These are phyloP conservation scores for Cyanistes caeruleus DNA, from an alignment of 2,113 vertebrate species.

Conservation along the genomic window DNA sequence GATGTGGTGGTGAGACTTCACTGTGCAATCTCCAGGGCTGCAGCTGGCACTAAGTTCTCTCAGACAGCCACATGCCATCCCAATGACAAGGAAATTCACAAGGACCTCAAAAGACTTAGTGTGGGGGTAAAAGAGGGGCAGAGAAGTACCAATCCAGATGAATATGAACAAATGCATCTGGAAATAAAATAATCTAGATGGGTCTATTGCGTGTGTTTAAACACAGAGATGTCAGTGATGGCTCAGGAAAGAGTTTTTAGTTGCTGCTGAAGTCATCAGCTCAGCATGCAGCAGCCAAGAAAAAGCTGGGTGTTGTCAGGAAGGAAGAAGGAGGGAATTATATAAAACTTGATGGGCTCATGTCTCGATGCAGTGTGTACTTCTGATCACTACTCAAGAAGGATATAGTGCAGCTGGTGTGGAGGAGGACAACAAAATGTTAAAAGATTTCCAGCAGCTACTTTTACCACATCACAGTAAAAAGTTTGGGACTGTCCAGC, in stretches of 20 bases:
- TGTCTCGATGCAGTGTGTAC: accelerated
- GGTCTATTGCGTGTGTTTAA: background rate
- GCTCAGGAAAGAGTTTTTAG: background rate
- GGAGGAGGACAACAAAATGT: background rate
- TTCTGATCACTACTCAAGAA: background rate
- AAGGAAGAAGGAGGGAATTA: background rate
- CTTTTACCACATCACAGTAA: background rate
- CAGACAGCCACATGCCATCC: accelerated
- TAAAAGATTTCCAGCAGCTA: background rate
- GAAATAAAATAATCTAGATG: background rate
- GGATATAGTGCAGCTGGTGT: background rate
- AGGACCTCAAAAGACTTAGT: background rate
- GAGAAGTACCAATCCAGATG: background rate
- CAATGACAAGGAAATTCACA: background rate
- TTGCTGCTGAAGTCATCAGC: background rate
- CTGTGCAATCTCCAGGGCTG: background rate
- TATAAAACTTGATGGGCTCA: background rate
- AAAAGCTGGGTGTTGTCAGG: background rate
- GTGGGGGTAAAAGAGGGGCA: accelerated
- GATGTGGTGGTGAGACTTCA: background rate
- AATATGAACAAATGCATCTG: background rate
- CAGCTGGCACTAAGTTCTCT: background rate
- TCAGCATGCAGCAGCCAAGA: background rate
- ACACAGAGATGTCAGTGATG: accelerated
- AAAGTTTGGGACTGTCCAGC: background rate